phyloP scores from a whole-genome alignment of 2,888 invertebrate genomes.

The Octodonta nipae region DNA sequence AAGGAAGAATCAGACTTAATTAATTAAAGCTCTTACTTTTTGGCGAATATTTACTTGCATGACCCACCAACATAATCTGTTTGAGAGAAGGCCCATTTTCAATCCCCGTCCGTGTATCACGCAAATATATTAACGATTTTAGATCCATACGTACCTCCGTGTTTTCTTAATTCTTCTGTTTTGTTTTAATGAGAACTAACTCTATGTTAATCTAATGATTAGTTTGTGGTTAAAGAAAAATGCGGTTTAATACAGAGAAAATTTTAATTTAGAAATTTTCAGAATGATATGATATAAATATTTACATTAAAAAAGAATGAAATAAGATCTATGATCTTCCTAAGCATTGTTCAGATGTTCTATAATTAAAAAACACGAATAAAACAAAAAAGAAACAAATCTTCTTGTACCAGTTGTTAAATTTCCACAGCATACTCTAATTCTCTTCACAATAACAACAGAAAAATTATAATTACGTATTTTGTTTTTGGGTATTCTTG shows the following conservation, averaged over 20 bases:
- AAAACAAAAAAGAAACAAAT: conserved; percentile 29
- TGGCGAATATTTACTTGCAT: too few species aligned
- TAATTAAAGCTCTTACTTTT: too few species aligned
- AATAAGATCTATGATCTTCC: conserved; percentile 37
- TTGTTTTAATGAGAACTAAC: too few species aligned
- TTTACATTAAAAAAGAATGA: conserved; percentile 39
- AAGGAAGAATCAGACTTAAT: too few species aligned
- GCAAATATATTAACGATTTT: too few species aligned
- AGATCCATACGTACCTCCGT: too few species aligned
- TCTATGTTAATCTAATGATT: too few species aligned
- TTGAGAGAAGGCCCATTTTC: too few species aligned
- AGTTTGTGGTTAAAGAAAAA: conserved; percentile 15
- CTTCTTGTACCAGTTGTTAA: conserved; percentile 19
- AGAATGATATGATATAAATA: conserved; percentile 60
- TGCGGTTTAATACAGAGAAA: conserved; percentile 40
- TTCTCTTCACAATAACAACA: conserved; percentile 13
- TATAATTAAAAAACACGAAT: conserved; percentile 38
- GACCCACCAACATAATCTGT: too few species aligned
- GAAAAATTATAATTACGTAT: conserved; percentile 18
- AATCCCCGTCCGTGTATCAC: too few species aligned
- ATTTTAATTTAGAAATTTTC: conserved; percentile 64
- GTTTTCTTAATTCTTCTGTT: too few species aligned
- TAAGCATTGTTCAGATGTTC: conserved; percentile 18
- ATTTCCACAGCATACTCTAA: too few species aligned
- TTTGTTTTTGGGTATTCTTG: conserved; percentile 16